Percentiles rank a stretch among this genome's conserved stretches.
These are phyloP conservation scores for Alcedo atthis DNA, from an alignment of 2,797 vertebrate species.

Conservation along the genomic window DNA sequence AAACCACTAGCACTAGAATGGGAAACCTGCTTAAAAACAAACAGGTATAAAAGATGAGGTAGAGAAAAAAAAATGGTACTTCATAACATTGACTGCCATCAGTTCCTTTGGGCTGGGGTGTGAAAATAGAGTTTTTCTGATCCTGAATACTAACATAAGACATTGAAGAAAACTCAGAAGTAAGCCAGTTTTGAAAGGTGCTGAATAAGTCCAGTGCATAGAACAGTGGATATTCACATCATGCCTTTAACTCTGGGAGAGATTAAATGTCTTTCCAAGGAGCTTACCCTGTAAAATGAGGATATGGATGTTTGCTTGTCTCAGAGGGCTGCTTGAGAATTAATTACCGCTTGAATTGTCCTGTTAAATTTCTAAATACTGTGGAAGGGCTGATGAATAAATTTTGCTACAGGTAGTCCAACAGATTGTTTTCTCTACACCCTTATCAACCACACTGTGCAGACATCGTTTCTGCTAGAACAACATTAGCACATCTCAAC, in stretches of 20 bases:
- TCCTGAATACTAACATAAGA: background rate
- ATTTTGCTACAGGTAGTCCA: background rate
- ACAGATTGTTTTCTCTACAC: background rate
- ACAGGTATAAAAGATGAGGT: background rate
- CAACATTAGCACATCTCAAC: background rate
- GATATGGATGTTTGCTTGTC: background rate
- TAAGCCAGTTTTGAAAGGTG: background rate
- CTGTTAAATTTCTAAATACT: background rate
- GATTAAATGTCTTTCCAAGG: background rate
- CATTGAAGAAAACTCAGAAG: background rate
- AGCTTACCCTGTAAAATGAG: background rate
- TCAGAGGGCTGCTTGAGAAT: background rate
- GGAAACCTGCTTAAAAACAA: background rate
- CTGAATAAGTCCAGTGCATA: background rate
- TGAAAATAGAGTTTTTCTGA: background rate
- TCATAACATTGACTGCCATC: background rate
- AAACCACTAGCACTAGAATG: background rate
- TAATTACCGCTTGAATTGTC: background rate
- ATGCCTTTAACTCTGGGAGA: background rate
- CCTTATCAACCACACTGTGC: background rate
- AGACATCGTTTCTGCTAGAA: background rate
- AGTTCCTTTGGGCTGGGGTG: background rate
- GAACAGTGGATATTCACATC: background rate
- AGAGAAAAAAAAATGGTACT: background rate
- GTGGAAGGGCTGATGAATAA: background rate